Percentiles rank a stretch among this genome's conserved stretches.
These are phyloP conservation scores for Microcebus ravelobensis DNA, from an alignment of 2,113 vertebrate species.

Conservation along the genomic window DNA sequence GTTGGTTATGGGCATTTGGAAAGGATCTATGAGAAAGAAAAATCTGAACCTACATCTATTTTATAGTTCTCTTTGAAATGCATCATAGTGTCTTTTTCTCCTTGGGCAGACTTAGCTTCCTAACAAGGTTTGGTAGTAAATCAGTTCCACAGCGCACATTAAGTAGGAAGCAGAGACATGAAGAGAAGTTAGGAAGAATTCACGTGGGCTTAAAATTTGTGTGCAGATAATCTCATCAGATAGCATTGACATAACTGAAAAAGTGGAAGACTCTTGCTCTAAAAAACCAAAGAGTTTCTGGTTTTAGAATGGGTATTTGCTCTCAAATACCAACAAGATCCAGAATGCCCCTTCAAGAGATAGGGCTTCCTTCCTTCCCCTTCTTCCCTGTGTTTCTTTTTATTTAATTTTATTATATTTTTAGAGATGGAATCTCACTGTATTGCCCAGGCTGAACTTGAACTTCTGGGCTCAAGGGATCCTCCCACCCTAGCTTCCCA, in stretches of 20 bases:
- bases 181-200: neutral
- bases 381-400: neutral
- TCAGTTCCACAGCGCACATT: neutral
- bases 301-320: neutral
- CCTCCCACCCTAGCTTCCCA: neutral
- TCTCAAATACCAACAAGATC: neutral
- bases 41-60: neutral
- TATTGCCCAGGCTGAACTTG: neutral
- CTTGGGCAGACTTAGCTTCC: neutral
- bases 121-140: neutral
- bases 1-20: neutral
- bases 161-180: neutral
- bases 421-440: neutral
- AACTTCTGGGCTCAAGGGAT: neutral
- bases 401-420: neutral
- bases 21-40: neutral
- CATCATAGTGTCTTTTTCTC: neutral
- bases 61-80: neutral
- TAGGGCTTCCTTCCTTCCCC: too few relatives aligned
- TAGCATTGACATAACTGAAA: neutral
- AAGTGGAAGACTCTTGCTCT: neutral
- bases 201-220: neutral
- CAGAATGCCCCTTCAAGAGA: neutral
- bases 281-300: constrained; percentile 11
- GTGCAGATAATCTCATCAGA: neutral